A percentile compares a stretch with the other conserved stretches of the same genome.
Evolutionary conservation across 2,888 invertebrate species (phyloP).

Genomic region (Pedicia rivosa): DNA sequence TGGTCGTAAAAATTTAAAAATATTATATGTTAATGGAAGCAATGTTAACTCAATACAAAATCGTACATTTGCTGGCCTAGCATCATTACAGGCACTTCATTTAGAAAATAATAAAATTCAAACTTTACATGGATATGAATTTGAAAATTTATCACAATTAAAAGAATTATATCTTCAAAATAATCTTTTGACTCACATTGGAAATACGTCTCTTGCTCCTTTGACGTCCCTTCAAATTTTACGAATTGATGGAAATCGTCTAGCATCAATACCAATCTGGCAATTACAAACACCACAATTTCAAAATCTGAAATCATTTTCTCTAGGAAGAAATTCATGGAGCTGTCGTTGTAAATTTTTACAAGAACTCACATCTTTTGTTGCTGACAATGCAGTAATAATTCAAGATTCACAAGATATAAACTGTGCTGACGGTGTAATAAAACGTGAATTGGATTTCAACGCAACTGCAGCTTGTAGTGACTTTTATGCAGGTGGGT

Average conservation of each 20-base stretch:
- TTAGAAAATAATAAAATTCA: constrained; percentile 70
- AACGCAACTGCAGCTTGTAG: constrained; percentile 69
- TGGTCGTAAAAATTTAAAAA: constrained; percentile 77
- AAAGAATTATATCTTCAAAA: constrained; percentile 75
- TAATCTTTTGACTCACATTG: constrained; percentile 63
- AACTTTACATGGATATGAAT: constrained; percentile 71
- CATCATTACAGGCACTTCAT: constrained; percentile 65
- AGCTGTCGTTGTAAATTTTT: constrained; percentile 82
- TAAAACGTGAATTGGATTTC: constrained; percentile 64
- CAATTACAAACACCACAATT: constrained; percentile 33
- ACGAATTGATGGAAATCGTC: constrained; percentile 67
- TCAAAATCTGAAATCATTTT: constrained; percentile 28
- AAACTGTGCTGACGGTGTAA: constrained; percentile 57
- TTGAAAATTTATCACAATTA: constrained; percentile 64
- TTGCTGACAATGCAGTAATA: constrained; percentile 66
- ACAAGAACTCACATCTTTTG: constrained; percentile 68
- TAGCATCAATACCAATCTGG: constrained; percentile 73
- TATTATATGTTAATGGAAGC: constrained; percentile 73
- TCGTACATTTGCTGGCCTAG: constrained; percentile 77
- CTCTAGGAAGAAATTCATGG: constrained; percentile 71
- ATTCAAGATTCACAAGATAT: constrained; percentile 66
- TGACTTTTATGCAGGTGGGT: constrained; percentile 64
- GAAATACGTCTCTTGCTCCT: constrained; percentile 63
- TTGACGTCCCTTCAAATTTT: constrained; percentile 66
- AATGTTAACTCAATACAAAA: constrained; percentile 77